Percentiles rank a stretch among this genome's conserved stretches.
Conservation (phyloP, 2,113 vertebrate genomes). For the Perca flavescens region DNA sequence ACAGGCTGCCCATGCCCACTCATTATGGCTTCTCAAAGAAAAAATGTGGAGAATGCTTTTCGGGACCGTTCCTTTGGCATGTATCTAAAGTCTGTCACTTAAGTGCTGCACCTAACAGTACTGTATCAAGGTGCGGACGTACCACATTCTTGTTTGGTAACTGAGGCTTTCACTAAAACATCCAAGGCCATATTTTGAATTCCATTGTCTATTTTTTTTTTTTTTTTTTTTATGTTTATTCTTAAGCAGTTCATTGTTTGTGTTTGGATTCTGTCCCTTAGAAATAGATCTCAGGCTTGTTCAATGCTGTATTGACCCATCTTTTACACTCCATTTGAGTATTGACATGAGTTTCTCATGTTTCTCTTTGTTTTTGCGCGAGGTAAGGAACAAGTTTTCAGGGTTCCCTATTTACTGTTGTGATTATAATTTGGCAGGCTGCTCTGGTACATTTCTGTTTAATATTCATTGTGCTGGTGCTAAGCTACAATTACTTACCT, state of each 20-base stretch:
- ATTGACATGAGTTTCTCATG: conserved; percentile 1
- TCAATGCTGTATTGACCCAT: neutral
- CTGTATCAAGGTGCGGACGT: neutral
- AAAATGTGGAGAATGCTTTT: conserved; percentile 47
- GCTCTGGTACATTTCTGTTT: neutral
- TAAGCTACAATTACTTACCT: neutral
- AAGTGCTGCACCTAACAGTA: neutral
- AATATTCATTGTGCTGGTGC: neutral
- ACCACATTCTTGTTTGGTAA: neutral
- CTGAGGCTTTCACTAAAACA: neutral
- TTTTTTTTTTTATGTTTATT: neutral
- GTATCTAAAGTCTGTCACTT: neutral
- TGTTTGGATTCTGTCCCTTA: neutral
- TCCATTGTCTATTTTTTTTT: neutral
- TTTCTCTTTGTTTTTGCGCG: neutral
- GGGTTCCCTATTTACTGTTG: neutral
- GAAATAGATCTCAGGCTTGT: neutral
- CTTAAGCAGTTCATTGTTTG: neutral
- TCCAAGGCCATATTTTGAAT: neutral
- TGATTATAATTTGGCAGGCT: conserved; percentile 11
- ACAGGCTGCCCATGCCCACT: conserved; percentile 27
- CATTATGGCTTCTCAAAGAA: conserved; percentile 43
- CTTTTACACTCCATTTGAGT: conserved; percentile 15
- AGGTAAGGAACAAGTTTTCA: neutral
- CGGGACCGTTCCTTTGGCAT: neutral